Conservation (phyloP, 2,797 vertebrate genomes). For the Sebastes goodei region DNA sequence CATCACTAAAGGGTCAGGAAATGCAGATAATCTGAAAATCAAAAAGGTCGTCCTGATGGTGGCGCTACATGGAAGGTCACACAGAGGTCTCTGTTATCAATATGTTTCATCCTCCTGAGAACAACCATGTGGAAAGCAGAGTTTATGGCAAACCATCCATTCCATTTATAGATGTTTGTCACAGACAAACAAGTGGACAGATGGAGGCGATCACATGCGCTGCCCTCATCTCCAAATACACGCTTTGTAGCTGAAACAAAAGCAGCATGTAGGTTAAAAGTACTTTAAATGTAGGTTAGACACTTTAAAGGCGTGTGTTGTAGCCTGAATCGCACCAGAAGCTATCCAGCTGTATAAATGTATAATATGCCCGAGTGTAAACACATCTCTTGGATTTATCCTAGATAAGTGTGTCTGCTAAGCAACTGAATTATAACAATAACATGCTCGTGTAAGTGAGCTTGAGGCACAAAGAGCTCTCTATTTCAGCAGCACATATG, state of each 20-base stretch:
- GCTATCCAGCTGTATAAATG: constrained; percentile 66
- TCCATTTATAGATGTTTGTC: constrained; percentile 27
- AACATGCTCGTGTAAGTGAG: constrained; percentile 64
- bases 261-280: constrained; percentile 28
- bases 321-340: constrained; percentile 50
- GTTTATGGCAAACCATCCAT: constrained; percentile 6
- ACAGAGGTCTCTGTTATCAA: neutral
- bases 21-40: constrained; percentile 5
- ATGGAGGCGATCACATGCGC: constrained; percentile 26
- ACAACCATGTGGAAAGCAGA: constrained; percentile 5
- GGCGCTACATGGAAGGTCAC: neutral
- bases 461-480: constrained; percentile 68
- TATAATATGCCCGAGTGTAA: constrained; percentile 59
- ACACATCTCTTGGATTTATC: constrained; percentile 68
- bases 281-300: constrained; percentile 40
- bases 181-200: constrained; percentile 28
- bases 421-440: constrained; percentile 77
- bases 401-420: constrained; percentile 70
- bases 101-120: neutral
- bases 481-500: constrained; percentile 63
- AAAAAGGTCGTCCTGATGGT: neutral
- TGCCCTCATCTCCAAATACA: neutral
- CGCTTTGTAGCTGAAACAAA: constrained; percentile 7
- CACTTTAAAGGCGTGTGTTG: constrained; percentile 11
- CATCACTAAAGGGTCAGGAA: neutral